Conservation (phyloP, 64 coral and sea anemone genomes). For the Stichodactyla helianthus region DNA sequence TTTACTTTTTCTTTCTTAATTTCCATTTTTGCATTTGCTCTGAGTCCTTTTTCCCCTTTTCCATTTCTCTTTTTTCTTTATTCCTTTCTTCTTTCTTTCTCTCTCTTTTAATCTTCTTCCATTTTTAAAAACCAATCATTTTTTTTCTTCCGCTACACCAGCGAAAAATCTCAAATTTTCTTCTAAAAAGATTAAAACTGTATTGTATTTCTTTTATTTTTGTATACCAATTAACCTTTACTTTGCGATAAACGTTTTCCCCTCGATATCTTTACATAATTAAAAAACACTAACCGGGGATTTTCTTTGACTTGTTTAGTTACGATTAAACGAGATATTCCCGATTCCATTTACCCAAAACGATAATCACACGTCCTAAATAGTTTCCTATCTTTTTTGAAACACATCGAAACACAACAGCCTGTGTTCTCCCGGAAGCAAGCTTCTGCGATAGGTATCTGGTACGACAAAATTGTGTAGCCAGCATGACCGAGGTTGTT, state of each 20-base stretch:
- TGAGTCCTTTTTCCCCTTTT: too few relatives aligned
- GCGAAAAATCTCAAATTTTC: too few relatives aligned
- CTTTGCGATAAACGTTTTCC: neutral
- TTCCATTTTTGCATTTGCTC: too few relatives aligned
- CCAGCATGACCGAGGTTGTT: neutral
- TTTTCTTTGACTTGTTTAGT: conserved; percentile 4
- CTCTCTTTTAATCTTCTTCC: neutral
- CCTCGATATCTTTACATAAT: neutral
- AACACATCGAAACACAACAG: neutral
- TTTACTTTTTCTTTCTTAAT: neutral
- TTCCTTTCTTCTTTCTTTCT: too few relatives aligned
- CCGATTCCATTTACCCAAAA: neutral
- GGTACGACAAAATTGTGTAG: neutral
- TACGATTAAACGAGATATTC: neutral
- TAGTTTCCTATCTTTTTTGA: neutral
- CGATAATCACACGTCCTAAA: conserved; percentile 1
- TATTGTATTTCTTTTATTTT: too few relatives aligned
- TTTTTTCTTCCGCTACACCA: too few relatives aligned
- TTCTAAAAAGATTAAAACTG: too few relatives aligned
- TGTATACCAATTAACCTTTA: neutral
- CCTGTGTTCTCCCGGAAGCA: neutral
- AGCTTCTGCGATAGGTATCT: neutral
- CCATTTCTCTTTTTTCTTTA: too few relatives aligned
- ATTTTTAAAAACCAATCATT: neutral
- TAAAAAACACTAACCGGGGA: neutral